phyloP scores from a whole-genome alignment of 2,797 vertebrate genomes.

The Philypnodon macrostomus region DNA sequence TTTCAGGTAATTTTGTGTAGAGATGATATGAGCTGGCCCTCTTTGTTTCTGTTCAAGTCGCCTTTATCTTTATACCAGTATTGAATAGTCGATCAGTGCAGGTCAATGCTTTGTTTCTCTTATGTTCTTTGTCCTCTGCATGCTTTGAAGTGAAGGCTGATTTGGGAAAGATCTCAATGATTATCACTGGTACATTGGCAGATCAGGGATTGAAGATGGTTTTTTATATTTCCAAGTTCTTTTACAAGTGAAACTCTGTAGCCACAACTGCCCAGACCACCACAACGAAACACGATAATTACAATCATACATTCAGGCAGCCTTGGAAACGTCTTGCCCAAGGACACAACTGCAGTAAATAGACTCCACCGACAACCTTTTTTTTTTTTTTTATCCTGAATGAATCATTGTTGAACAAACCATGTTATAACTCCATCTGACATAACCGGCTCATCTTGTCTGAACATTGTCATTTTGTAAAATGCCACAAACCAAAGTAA shows the following conservation, averaged over 20 bases:
- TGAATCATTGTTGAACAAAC: background rate
- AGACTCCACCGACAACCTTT: no score
- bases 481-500: background rate
- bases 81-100: slow-evolving; percentile 3
- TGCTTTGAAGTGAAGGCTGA: slow-evolving; percentile 14
- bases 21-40: slow-evolving; percentile 66
- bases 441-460: background rate
- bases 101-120: background rate
- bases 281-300: no score
- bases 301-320: no score
- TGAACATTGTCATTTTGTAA: background rate
- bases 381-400: no score
- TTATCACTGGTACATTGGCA: background rate
- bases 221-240: no score
- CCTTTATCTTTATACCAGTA: slow-evolving; percentile 28
- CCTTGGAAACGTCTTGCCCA: no score
- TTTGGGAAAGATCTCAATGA: slow-evolving; percentile 15
- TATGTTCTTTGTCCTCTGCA: slow-evolving; percentile 9
- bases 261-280: no score
- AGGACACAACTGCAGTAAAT: no score
- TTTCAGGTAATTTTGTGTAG: slow-evolving; percentile 67
- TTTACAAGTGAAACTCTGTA: no score
- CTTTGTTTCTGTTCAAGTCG: slow-evolving; percentile 59
- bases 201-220: background rate
- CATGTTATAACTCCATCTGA: background rate